Percentiles rank a stretch among this genome's conserved stretches.
Conservation (phyloP, 2,113 vertebrate genomes). For the Ailuropoda melanoleuca region DNA sequence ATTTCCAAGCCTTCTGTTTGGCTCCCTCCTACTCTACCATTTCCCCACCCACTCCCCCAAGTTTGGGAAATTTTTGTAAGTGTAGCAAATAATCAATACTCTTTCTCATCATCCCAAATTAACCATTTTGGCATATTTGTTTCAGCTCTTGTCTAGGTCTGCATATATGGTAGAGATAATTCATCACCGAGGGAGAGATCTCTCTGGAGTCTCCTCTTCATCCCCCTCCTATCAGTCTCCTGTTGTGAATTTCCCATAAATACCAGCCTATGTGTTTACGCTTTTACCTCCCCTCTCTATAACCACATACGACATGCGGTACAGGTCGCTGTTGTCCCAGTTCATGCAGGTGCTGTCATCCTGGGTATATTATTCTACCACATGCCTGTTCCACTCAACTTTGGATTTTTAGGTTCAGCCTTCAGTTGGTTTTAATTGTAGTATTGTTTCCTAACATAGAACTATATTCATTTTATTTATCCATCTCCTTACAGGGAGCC, state of each 20-base stretch:
- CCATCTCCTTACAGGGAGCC: background rate
- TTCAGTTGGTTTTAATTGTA: background rate
- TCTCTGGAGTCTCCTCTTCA: background rate
- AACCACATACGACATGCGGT: rapidly evolving
- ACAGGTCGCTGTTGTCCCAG: background rate
- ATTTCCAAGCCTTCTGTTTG: background rate
- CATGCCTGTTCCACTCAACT: background rate
- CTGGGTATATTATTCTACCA: rapidly evolving
- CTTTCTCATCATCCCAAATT: background rate
- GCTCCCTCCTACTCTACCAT: background rate
- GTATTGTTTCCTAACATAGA: background rate
- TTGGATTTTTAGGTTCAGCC: background rate
- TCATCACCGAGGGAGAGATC: background rate
- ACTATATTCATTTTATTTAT: background rate
- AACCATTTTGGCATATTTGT: background rate
- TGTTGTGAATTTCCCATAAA: background rate
- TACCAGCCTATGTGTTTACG: background rate
- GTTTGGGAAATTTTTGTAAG: background rate
- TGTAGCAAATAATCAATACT: background rate
- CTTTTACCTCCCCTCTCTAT: background rate
- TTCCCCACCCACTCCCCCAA: background rate
- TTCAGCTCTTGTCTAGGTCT: background rate
- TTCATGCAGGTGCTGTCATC: background rate
- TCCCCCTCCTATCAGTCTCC: background rate
- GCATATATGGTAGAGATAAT: background rate